These are phyloP conservation scores for Helarctos malayanus DNA, from an alignment of 2,797 vertebrate species.

Conservation along the genomic window DNA sequence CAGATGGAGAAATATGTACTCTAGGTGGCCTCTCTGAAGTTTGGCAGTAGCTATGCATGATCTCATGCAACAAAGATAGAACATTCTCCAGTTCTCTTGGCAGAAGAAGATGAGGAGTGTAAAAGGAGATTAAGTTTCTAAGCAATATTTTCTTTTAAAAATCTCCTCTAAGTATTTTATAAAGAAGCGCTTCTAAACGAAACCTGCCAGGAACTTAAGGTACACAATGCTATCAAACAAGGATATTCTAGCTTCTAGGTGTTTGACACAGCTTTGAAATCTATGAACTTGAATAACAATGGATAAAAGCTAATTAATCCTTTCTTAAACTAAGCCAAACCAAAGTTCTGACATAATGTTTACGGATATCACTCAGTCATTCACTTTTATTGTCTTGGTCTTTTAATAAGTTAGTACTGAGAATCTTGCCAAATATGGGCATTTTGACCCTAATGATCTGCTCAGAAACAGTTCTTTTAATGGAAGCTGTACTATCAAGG, in stretches of 20 bases:
- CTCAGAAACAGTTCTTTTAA: slow-evolving; percentile 42
- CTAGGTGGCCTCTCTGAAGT: slow-evolving; percentile 48
- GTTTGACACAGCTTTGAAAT: slow-evolving; percentile 77
- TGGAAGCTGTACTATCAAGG: slow-evolving; percentile 66
- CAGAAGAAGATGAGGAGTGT: not conserved
- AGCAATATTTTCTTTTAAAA: slow-evolving; percentile 48
- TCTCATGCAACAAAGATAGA: slow-evolving; percentile 72
- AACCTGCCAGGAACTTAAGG: slow-evolving; percentile 44
- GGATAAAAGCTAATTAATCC: slow-evolving; percentile 83
- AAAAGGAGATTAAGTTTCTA: slow-evolving; percentile 27
- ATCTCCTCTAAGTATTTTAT: not conserved
- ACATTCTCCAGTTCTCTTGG: slow-evolving; percentile 42
- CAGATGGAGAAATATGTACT: slow-evolving; percentile 51
- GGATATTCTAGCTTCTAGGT: slow-evolving; percentile 71
- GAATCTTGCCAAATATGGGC: slow-evolving; percentile 68
- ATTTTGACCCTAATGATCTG: slow-evolving; percentile 30
- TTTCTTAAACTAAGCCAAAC: slow-evolving; percentile 85
- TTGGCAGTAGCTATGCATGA: slow-evolving; percentile 65
- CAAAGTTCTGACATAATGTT: slow-evolving; percentile 79
- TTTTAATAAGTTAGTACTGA: slow-evolving; percentile 63
- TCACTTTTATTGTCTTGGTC: slow-evolving; percentile 72
- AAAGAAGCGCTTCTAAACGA: not conserved
- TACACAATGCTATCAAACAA: slow-evolving; percentile 60
- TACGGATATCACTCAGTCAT: slow-evolving; percentile 74
- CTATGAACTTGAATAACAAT: slow-evolving; percentile 77